These are phyloP conservation scores for Sceliomorpha sp. DNA, from an alignment of 2,888 invertebrate genomes.

Conservation along the genomic window DNA sequence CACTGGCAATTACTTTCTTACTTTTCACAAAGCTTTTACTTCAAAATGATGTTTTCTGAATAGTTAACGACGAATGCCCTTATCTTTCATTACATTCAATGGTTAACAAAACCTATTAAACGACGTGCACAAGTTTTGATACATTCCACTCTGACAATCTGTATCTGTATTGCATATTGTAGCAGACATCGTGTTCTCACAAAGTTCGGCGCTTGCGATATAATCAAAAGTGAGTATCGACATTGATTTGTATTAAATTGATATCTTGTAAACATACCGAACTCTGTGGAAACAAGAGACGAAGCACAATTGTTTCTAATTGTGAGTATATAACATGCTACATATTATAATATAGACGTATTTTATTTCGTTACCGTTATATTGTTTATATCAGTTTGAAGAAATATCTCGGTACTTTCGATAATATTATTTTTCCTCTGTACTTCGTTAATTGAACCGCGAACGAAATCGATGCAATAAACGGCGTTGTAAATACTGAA, in stretches of 20 bases:
- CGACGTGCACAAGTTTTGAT: constrained; percentile 50
- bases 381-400: constrained; percentile 71
- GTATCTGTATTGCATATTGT: constrained; percentile 63
- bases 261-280: constrained; percentile 34
- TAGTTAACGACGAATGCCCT: no score
- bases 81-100: no score
- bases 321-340: constrained; percentile 67
- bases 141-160: constrained; percentile 65
- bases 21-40: no score
- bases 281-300: constrained; percentile 68
- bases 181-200: constrained; percentile 66
- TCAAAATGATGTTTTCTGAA: no score
- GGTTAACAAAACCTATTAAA: constrained; percentile 5
- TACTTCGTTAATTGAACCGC: constrained; percentile 29
- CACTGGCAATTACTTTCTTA: no score
- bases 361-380: constrained; percentile 68
- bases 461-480: constrained; percentile 37
- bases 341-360: constrained; percentile 69
- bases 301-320: constrained; percentile 67
- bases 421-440: constrained; percentile 54
- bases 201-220: constrained; percentile 52
- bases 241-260: constrained; percentile 2
- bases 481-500: constrained; percentile 27
- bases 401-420: constrained; percentile 70
- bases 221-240: constrained; percentile 23